Evolutionary conservation across 2,888 invertebrate species (phyloP).

Genomic region (Fragum sueziense): DNA sequence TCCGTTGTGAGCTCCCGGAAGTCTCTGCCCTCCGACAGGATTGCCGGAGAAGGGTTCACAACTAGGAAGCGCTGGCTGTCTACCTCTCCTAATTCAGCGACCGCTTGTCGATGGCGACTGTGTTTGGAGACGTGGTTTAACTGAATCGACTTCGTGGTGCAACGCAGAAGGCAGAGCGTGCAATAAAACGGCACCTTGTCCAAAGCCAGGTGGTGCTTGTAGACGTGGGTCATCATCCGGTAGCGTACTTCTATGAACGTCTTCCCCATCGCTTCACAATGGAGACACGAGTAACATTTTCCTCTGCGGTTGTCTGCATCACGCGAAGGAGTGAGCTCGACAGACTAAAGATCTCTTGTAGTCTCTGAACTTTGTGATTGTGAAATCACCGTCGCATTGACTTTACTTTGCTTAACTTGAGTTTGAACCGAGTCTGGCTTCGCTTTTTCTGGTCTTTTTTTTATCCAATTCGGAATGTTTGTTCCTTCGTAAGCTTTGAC

Average conservation of each 20-base stretch:
- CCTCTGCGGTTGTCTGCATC: neutral
- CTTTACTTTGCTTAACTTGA: neutral
- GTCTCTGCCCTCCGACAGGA: neutral
- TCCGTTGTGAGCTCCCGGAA: neutral
- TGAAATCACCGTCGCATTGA: neutral
- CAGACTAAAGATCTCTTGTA: neutral
- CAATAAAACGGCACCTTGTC: constrained; percentile 8
- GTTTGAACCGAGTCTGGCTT: neutral
- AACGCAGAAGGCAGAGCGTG: neutral
- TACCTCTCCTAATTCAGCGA: neutral
- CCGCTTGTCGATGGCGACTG: neutral
- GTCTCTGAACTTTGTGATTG: neutral
- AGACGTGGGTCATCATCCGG: no score
- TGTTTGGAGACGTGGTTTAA: neutral
- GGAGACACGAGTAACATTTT: neutral
- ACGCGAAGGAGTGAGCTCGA: neutral
- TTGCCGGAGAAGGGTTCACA: neutral
- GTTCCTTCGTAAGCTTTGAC: neutral
- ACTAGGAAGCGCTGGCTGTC: neutral
- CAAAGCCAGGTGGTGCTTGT: no score
- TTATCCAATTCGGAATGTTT: neutral
- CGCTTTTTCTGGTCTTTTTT: neutral
- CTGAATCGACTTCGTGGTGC: neutral
- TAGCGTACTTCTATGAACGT: neutral
- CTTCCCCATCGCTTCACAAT: neutral